Conservation (phyloP, 2,113 vertebrate species). For the Heloderma charlesbogerti region DNA sequence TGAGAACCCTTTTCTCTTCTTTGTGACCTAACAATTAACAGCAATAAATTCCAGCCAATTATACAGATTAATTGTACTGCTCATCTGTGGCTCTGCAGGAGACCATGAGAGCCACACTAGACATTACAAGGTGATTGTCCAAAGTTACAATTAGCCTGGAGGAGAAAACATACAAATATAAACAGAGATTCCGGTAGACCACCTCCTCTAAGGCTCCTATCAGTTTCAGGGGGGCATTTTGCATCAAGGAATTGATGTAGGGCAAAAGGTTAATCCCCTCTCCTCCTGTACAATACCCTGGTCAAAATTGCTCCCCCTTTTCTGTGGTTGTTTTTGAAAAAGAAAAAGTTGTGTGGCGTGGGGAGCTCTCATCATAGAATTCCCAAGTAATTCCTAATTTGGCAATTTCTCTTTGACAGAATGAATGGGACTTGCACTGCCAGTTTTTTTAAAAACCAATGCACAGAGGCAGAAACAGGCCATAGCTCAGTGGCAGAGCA, state of each 20-base stretch:
- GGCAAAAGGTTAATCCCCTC: too few relatives aligned
- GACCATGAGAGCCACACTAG: background rate
- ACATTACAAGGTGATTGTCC: background rate
- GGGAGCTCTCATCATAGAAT: background rate
- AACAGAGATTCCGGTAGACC: background rate
- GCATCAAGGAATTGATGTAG: too few relatives aligned
- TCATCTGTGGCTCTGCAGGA: background rate
- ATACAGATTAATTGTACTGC: background rate
- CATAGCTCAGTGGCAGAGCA: background rate
- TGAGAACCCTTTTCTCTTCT: too few relatives aligned
- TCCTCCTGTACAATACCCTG: too few relatives aligned
- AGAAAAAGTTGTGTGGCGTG: too few relatives aligned
- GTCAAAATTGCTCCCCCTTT: background rate
- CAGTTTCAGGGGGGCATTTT: too few relatives aligned
- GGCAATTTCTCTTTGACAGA: background rate
- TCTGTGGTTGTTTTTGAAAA: too few relatives aligned
- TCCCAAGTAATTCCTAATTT: background rate
- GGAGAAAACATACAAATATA: background rate
- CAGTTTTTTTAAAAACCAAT: background rate
- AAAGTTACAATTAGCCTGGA: background rate
- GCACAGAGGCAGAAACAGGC: background rate
- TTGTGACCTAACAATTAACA: too few relatives aligned
- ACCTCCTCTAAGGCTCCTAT: background rate
- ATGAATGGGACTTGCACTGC: conserved; percentile 9
- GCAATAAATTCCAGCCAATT: background rate